Base-by-base conservation (phyloP, 2,797 vertebrate species). In the Notoglanidium macrostoma region DNA sequence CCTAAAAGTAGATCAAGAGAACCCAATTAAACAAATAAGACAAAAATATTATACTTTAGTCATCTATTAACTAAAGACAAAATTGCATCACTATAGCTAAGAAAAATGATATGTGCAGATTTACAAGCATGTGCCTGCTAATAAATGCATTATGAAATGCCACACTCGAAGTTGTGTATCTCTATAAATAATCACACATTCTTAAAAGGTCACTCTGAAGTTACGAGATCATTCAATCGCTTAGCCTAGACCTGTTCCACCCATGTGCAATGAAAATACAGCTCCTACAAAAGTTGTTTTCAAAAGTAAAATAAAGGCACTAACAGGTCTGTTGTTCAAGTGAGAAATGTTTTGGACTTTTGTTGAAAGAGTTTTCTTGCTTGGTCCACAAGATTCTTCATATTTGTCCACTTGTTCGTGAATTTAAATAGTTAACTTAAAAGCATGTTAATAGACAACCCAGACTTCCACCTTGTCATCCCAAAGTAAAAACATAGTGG, bases 151-250 rank as follows among this genome's bases (percentile, higher is more conserved):
- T 67, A 55, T 51, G 44, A 65, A 83, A 51, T 65, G 46, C 10
- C 54, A 26, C 85, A 49, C 68, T 61, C 59, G 72, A 74, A 23
- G 73, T 72, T 63, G 23, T 54, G 3, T 23, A 19, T 21, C 6
- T 21, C 70, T 63, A 67, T 83, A 65, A 83, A 87, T 74, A 74
- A 21, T 65, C n/a, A 26, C 57, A 74, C n/a, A 74, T 82, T 68
- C 86, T 49, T 26, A 51, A 51, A 87, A 57, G 49, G 65, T 19
- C 49, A 70, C 12, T 77, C 83, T 51, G 23, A 29, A 51, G 9
- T 85, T 63, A 59, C 55, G 5, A 61, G 55, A 44, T 80, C 78
- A 80, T 80, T 35, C 23, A 10, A 19, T 29, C 54, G 17, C 8
- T 19, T 29, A 12, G 23, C 19, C 19, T 4, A 55, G 19, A 0